Percentiles rank a stretch among this genome's conserved stretches.
Evolutionary conservation across 1,140 invertebrate genomes (phyloP).

Genomic region (Ditylenchus dipsaci): DNA sequence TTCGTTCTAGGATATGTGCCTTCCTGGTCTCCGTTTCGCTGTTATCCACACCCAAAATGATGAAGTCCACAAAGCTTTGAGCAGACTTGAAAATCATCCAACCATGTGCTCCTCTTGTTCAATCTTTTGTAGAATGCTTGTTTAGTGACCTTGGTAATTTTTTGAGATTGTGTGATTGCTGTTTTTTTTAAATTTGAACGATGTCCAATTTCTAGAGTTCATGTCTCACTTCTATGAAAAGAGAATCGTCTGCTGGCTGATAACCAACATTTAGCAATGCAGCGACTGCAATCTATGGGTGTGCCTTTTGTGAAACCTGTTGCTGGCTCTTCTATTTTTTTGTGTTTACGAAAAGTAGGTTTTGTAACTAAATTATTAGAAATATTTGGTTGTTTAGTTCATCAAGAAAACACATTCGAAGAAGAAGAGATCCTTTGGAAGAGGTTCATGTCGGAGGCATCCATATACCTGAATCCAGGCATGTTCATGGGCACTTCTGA

Average conservation of each 20-base stretch:
- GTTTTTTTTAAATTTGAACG: too few species aligned
- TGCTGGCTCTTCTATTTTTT: constrained; percentile 19
- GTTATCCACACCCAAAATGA: constrained; percentile 28
- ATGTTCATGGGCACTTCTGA: constrained; percentile 10
- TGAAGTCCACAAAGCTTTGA: constrained; percentile 32
- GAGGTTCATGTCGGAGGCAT: constrained; percentile 21
- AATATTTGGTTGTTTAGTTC: constrained; percentile 7
- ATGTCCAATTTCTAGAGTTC: constrained; percentile 28
- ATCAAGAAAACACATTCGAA: constrained; percentile 21
- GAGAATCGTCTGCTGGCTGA: constrained; percentile 19
- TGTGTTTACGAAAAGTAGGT: constrained; percentile 5
- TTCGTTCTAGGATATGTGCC: constrained; percentile 26
- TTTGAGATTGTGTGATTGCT: too few species aligned
- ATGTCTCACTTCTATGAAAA: constrained; percentile 14
- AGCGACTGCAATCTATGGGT: constrained; percentile 16
- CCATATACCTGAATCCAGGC: constrained; percentile 19
- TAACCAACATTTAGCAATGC: constrained; percentile 17
- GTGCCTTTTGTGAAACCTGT: constrained; percentile 6
- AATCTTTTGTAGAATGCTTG: constrained; percentile 16
- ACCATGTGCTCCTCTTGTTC: constrained; percentile 36
- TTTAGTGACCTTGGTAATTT: constrained; percentile 22
- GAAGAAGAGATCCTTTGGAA: constrained; percentile 27
- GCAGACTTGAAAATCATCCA: constrained; percentile 32
- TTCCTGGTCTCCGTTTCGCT: constrained; percentile 24
- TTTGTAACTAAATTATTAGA: background rate